phyloP scores from a whole-genome alignment of 2,113 vertebrate genomes.

The Falcunculus frontatus region DNA sequence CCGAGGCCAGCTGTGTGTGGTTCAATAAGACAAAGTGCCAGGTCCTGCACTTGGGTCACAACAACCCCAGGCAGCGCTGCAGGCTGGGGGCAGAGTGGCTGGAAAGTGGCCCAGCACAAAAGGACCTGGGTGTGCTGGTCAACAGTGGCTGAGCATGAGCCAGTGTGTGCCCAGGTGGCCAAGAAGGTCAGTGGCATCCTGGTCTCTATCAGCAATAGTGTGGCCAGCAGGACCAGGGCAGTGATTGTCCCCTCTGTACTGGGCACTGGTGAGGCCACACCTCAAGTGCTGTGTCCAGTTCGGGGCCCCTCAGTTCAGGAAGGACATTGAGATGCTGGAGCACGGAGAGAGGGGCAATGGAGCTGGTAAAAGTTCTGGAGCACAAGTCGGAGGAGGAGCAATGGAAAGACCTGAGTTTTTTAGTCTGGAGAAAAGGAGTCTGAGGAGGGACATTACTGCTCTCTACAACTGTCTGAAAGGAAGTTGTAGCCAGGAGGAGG shows the following conservation, averaged over 20 bases:
- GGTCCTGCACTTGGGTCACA: not conserved
- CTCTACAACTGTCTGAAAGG: not conserved
- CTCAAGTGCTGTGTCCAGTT: not conserved
- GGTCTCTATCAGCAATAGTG: not conserved
- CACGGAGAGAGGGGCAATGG: accelerated
- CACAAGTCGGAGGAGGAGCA: not conserved
- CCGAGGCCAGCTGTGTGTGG: not conserved
- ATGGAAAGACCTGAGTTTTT: accelerated
- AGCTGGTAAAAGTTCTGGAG: not conserved
- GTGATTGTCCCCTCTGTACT: accelerated
- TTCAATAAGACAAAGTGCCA: not conserved
- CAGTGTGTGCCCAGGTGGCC: accelerated
- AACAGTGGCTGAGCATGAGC: accelerated
- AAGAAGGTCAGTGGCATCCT: not conserved
- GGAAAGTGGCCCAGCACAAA: not conserved
- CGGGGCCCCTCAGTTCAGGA: accelerated
- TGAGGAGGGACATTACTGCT: not conserved
- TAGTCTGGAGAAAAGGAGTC: not conserved
- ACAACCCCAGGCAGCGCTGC: not conserved
- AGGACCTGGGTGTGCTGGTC: not conserved
- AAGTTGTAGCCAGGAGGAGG: not conserved
- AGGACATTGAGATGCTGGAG: not conserved
- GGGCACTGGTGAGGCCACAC: not conserved
- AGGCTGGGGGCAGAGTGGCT: not conserved
- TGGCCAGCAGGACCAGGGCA: not conserved